These are phyloP conservation scores for Periophthalmus modestus DNA, from an alignment of 2,113 vertebrate genomes.

Conservation along the genomic window DNA sequence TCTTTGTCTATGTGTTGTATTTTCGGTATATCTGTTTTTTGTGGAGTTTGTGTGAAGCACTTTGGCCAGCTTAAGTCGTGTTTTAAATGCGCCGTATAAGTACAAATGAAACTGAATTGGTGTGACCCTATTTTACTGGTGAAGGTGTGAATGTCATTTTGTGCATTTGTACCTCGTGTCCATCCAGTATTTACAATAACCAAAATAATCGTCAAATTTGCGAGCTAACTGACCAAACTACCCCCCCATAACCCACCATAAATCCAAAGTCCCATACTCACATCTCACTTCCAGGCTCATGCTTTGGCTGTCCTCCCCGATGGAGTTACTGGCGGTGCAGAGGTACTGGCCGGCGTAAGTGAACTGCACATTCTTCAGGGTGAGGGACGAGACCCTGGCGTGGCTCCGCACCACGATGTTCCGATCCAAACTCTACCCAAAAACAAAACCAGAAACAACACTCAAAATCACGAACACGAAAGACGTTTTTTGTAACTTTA, in stretches of 20 bases:
- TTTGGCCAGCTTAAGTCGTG: no score
- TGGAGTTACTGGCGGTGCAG: constrained; percentile 93
- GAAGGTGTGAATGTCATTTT: no score
- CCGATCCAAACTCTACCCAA: constrained; percentile 86
- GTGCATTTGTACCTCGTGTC: no score
- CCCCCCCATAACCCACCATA: not conserved
- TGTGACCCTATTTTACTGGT: no score
- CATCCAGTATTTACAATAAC: no score
- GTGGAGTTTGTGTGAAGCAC: no score
- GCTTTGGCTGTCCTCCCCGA: constrained; percentile 88
- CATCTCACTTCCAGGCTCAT: constrained; percentile 97
- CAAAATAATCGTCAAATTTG: no score
- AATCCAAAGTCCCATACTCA: constrained; percentile 70
- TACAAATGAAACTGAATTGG: no score
- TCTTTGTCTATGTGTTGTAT: no score
- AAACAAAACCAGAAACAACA: constrained; percentile 13
- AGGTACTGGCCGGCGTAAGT: constrained; percentile 92
- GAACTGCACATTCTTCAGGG: constrained; percentile 93
- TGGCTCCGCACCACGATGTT: constrained; percentile 90
- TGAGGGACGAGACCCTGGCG: constrained; percentile 91
- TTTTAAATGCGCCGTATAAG: no score
- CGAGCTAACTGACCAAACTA: no score
- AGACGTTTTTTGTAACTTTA: not conserved
- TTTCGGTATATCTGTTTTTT: no score
- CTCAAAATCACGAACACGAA: not conserved